Base-by-base conservation (phyloP, 2,113 vertebrate species). In the Hemiscyllium ocellatum region DNA sequence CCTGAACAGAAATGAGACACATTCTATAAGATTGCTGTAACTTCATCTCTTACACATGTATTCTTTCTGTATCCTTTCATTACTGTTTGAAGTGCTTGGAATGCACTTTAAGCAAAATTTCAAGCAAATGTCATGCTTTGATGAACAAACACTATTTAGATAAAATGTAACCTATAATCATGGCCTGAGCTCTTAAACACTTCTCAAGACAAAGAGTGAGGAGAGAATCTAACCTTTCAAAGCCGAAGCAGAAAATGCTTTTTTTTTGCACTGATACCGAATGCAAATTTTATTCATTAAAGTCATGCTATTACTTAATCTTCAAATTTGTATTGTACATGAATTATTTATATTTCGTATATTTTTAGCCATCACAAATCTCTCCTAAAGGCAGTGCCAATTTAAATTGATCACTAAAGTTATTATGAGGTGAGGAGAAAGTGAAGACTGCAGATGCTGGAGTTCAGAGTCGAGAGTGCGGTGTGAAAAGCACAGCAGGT, bases 21-120 rank as follows among this genome's bases (percentile, higher is more conserved):
- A 93, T 93, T 66, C 66, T 37, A 65, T 65, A 93, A 93, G 15
- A 93, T 93, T 66, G 6, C 89, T 66, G 89, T 19, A 66, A 90
- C 69, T 95, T 24, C 42, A 95, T 50, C 68, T 72, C 69, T 47
- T 13, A 47, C 66, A 26, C 68, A 50, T 70, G 6, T 72, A 24
- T 70, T 22, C 93, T 70, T 29, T n/a, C 87, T 91, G 29, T 65
- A 29, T 91, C 66, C 42, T 69, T 70, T 94, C 68, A 94, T 70
- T 68, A 94, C 10, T 19, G 47, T 70, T 72, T 95, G 69, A 95
- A 95, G 68, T 72, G 69, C 66, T 72, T 72, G 94, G 94, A 95
- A 95, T 95, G 94, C 94, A 95, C 94, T 95, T 52, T 50, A 68
- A 26, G n/a, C 69, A 76, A 52, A 15, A 50, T 95, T 95, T 50